These are phyloP conservation scores for Falco novaeseelandiae DNA, from an alignment of 2,797 vertebrate species.

Conservation along the genomic window DNA sequence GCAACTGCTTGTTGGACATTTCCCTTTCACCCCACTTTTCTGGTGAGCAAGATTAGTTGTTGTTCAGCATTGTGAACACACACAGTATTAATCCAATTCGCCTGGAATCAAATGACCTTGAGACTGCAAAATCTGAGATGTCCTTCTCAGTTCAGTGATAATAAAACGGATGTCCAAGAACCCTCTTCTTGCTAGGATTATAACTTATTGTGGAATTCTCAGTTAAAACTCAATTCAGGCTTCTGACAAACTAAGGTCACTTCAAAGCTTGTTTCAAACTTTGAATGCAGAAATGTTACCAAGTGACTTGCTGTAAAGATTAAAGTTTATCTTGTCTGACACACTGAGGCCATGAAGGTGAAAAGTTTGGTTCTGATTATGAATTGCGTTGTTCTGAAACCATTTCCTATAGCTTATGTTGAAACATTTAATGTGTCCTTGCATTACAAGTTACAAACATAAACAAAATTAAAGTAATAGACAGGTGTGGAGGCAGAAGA, in stretches of 20 bases:
- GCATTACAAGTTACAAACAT: not conserved
- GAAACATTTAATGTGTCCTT: not conserved
- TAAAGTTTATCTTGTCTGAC: not conserved
- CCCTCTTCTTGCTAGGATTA: not conserved
- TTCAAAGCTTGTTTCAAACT: not conserved
- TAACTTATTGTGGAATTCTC: not conserved
- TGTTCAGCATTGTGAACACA: not conserved
- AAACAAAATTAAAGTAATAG: not conserved
- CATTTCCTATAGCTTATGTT: not conserved
- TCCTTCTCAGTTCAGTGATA: conserved; percentile 24
- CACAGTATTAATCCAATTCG: not conserved
- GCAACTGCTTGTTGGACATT: not conserved
- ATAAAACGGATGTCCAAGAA: not conserved
- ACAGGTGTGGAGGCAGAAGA: not conserved
- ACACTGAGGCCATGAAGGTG: not conserved
- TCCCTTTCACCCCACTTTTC: not conserved
- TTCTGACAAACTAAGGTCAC: not conserved
- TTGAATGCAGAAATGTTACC: not conserved
- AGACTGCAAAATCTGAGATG: not conserved
- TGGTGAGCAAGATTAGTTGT: not conserved
- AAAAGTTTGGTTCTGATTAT: not conserved
- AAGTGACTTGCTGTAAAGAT: not conserved
- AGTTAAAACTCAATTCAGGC: not conserved
- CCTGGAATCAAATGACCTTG: not conserved
- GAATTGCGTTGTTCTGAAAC: not conserved